Evolutionary conservation across 2,888 invertebrate species (phyloP), one percentile per base, ranked within the genome.

Genomic region (Drosophila cyrtoloma): DNA sequence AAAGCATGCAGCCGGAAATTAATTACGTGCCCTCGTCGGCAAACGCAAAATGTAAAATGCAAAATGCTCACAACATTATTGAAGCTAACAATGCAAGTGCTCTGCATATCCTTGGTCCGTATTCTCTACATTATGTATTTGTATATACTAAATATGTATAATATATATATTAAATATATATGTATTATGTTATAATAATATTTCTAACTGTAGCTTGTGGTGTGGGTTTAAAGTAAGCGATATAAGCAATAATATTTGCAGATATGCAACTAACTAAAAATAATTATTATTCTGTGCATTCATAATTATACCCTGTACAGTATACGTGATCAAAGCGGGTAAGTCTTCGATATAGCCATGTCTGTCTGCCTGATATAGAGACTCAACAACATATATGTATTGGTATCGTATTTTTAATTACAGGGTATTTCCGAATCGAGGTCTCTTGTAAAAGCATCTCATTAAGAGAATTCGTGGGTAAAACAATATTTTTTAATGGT

Each of bases 1-100:
- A 81, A 75, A 77, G 73, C 67, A 81, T 63, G 77, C 66, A 74
- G 71, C 77, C 70, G 75, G 75, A 77, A 86, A 84, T 86, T 84
- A 84, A 84, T 86, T 84, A 81, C 82, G 77, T 75, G 81, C 81
- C 71, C 76, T 71, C 72, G 52, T 66, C 58, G 51, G 37, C 65
- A 22, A 68, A 66, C 67, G 62, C 50, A 71, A 61, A 64, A 35
- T 35, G 53, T 44, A 35, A 37, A 42, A 47, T 47, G 22, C 22
- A 28, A 39, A 42, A 47, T 47, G 26, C 26, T 26, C 26, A 61
- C 47, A 61, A 56, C 35, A n/a, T 5, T 19, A 19, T 14, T 30
- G 26, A 52, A 42, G 55, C 33, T 14, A 39, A 47, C 53, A 12
- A 37, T 35, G 28, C 33, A 7, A 26, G 65, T 69, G 57, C 66